A percentile compares a stretch with the other conserved stretches of the same genome.
phyloP scores from a whole-genome alignment of 2,797 vertebrate species.

The Rhinoraja longicauda region DNA sequence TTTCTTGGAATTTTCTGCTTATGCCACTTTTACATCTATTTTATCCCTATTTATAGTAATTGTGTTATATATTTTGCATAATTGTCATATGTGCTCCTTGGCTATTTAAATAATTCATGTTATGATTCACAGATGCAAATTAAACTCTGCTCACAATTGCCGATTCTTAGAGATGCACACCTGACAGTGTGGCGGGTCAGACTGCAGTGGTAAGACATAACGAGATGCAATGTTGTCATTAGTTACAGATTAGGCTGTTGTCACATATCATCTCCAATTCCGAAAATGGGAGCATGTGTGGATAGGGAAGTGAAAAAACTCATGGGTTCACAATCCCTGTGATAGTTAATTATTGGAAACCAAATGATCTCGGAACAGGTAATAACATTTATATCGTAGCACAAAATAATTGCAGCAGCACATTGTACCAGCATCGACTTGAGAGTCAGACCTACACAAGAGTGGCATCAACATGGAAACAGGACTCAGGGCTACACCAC shows the following conservation, averaged over 20 bases:
- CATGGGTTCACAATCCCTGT: background rate
- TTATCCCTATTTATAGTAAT: slow-evolving; percentile 19
- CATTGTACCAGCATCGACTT: background rate
- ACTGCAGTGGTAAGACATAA: too few relatives aligned
- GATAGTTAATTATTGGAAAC: background rate
- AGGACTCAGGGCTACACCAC: background rate
- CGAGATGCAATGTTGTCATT: background rate
- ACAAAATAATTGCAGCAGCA: too few relatives aligned
- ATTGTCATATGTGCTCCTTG: background rate
- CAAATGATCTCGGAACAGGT: background rate
- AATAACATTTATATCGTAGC: too few relatives aligned
- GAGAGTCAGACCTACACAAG: background rate
- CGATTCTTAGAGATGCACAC: background rate
- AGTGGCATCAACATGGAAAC: too few relatives aligned
- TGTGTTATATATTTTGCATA: background rate
- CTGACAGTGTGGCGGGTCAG: background rate
- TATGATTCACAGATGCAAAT: slow-evolving; percentile 22
- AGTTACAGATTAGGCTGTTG: background rate
- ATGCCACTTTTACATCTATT: background rate
- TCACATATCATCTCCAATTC: too few relatives aligned
- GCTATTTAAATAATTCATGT: slow-evolving; percentile 26
- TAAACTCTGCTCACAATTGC: background rate
- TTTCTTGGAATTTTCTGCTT: background rate
- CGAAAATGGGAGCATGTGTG: background rate
- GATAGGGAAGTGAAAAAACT: background rate